phyloP scores from a whole-genome alignment of 2,113 vertebrate species.

The Oncorhynchus clarkii region DNA sequence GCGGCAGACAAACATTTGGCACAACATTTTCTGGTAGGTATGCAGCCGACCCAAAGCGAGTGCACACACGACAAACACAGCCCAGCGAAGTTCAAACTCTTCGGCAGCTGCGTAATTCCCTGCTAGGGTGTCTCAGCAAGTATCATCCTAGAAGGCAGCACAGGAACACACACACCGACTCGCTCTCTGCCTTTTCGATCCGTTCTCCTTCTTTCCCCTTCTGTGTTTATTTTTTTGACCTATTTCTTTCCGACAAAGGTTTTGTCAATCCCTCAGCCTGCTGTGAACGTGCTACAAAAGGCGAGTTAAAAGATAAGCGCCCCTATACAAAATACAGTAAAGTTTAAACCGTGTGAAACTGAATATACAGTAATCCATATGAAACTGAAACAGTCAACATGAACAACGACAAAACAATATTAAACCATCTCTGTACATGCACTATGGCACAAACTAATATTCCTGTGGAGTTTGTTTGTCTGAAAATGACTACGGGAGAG shows the following conservation, averaged over 20 bases:
- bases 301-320: slow-evolving; percentile 34
- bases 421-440: slow-evolving; percentile 1
- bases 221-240: neutral
- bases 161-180: slow-evolving; percentile 35
- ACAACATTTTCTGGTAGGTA: slow-evolving; percentile 26
- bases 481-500: slow-evolving; percentile 4
- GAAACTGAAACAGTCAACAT: neutral
- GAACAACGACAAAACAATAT: slow-evolving; percentile 2
- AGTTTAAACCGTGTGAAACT: neutral
- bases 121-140: slow-evolving; percentile 73
- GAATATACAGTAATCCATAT: neutral
- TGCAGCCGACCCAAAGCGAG: slow-evolving; percentile 2
- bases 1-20: slow-evolving; percentile 39
- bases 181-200: neutral
- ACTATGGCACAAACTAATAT: neutral
- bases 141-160: slow-evolving; percentile 46
- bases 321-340: slow-evolving; percentile 30
- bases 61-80: slow-evolving; percentile 20
- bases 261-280: neutral
- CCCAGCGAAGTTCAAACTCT: slow-evolving; percentile 64
- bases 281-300: neutral
- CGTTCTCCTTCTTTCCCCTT: neutral
- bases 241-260: slow-evolving; percentile 3
- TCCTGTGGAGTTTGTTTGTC: slow-evolving; percentile 15
- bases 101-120: slow-evolving; percentile 79